Conservation (phyloP, 2,797 vertebrate genomes). For the Sciaenops ocellatus region DNA sequence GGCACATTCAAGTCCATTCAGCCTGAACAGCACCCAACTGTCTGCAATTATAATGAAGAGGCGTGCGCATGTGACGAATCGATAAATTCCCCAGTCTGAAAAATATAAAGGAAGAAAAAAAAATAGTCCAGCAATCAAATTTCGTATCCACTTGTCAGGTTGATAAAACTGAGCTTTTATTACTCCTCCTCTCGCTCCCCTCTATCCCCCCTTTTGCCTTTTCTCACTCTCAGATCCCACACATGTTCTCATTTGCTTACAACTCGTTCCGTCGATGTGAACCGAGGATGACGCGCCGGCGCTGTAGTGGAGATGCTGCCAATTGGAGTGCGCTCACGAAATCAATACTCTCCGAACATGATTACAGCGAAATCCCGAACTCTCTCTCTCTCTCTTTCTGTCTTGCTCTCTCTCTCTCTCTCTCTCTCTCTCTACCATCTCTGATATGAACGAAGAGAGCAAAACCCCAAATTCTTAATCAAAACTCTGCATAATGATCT, state of each 20-base stretch:
- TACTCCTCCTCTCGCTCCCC: constrained; percentile 67
- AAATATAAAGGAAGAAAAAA: constrained; percentile 45
- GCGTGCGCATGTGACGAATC: constrained; percentile 81
- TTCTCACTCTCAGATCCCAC: constrained; percentile 80
- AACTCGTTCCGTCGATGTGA: constrained; percentile 84
- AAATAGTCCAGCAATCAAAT: constrained; percentile 72
- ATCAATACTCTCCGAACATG: constrained; percentile 81
- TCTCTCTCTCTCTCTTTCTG: constrained; percentile 28
- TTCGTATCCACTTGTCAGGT: constrained; percentile 75
- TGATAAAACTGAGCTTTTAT: constrained; percentile 65
- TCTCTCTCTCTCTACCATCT: constrained; percentile 29
- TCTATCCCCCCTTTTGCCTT: constrained; percentile 54
- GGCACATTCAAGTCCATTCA: constrained; percentile 81
- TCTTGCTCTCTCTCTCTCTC: background rate
- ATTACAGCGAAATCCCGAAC: constrained; percentile 77
- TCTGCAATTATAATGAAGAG: constrained; percentile 82
- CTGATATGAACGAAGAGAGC: constrained; percentile 31
- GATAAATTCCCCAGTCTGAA: constrained; percentile 77
- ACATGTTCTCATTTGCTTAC: constrained; percentile 86
- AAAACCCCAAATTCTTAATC: constrained; percentile 55
- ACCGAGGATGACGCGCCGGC: constrained; percentile 85
- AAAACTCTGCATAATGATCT: constrained; percentile 62
- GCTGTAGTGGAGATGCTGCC: constrained; percentile 84
- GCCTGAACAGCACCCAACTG: constrained; percentile 81
- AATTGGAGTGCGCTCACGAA: constrained; percentile 83